Evolutionary conservation across 1,140 invertebrate genomes (phyloP).

Genomic region (Stegodyphus dumicola): DNA sequence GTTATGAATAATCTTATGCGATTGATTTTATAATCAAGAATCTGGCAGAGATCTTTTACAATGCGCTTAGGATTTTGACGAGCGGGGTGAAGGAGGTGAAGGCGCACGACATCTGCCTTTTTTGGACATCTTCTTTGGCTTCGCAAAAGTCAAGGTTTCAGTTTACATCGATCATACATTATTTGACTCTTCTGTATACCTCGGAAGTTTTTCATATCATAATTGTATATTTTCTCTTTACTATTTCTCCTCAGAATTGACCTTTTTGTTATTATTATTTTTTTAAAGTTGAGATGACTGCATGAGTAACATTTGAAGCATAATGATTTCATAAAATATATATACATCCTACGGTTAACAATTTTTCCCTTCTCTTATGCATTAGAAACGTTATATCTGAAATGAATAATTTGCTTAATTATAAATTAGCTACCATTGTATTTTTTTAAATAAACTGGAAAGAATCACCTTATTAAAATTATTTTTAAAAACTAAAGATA

Average conservation of each 20-base stretch:
- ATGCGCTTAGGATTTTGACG: constrained; percentile 17
- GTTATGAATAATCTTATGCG: constrained; percentile 39
- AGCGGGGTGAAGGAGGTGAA: not conserved
- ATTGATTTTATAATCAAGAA: constrained; percentile 56
- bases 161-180: not conserved
- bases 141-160: not conserved
- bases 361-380: too few species aligned
- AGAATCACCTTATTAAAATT: too few species aligned
- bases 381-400: too few species aligned
- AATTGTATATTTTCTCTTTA: not conserved
- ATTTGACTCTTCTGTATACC: not conserved
- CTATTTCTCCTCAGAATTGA: not conserved
- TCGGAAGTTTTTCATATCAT: not conserved
- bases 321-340: too few species aligned
- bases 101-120: constrained; percentile 32
- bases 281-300: too few species aligned
- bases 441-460: too few species aligned
- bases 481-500: too few species aligned
- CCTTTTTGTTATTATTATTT: too few species aligned
- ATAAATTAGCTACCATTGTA: too few species aligned
- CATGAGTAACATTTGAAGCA: too few species aligned
- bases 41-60: constrained; percentile 8
- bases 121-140: not conserved
- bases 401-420: too few species aligned
- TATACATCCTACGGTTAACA: too few species aligned